phyloP scores from a whole-genome alignment of 2,888 invertebrate genomes.

The Malacosoma neustria region DNA sequence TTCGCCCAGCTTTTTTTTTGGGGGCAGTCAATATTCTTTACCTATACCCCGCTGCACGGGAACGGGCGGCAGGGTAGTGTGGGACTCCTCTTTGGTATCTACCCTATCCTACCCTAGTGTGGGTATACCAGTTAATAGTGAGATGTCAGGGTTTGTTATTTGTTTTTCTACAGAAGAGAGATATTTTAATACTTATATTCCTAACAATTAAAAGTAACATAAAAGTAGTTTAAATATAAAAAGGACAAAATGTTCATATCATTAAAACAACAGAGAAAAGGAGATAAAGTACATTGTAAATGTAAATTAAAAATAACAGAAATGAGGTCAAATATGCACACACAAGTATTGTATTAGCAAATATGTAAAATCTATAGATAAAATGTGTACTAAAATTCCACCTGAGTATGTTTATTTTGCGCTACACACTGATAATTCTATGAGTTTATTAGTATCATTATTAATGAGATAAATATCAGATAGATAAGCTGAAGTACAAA shows the following conservation, averaged over 20 bases:
- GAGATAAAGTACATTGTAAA: neutral
- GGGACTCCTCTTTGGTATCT: no score
- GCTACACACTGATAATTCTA: constrained; percentile 9
- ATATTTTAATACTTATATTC: no score
- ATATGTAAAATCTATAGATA: neutral
- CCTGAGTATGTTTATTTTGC: neutral
- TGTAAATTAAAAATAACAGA: neutral
- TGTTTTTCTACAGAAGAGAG: no score
- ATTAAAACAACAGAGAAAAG: neutral
- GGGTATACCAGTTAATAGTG: no score
- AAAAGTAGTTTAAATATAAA: no score
- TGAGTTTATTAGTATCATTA: neutral
- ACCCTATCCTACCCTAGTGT: no score
- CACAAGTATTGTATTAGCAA: neutral
- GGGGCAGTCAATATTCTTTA: no score
- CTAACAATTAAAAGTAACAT: no score
- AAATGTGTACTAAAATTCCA: neutral
- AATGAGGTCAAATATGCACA: neutral
- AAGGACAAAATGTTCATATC: neutral
- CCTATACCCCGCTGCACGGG: no score
- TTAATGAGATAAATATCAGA: neutral
- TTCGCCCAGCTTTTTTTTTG: no score
- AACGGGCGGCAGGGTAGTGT: no score
- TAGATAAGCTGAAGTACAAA: constrained; percentile 7
- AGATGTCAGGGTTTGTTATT: no score